Conservation (phyloP, 2,797 vertebrate genomes). For the Chelon auratus region DNA sequence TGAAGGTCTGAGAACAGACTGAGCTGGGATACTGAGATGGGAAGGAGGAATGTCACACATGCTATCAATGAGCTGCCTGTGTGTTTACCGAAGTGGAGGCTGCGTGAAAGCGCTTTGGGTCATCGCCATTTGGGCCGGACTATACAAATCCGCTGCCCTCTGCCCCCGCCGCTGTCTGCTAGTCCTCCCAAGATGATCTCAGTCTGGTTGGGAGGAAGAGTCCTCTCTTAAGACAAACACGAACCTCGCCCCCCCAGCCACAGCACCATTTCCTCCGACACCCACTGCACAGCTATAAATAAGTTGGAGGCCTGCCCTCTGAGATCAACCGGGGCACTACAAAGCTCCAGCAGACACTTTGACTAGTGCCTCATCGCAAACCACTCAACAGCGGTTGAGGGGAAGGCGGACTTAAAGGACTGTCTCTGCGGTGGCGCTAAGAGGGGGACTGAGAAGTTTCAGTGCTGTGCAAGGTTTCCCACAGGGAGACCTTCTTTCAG, state of each 20-base stretch:
- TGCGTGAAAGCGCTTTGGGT: conserved; percentile 66
- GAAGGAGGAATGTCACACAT: conserved; percentile 83
- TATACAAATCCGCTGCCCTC: conserved; percentile 47
- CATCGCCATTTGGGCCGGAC: conserved; percentile 63
- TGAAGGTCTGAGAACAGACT: conserved; percentile 58
- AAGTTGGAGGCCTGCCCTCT: conserved; percentile 65
- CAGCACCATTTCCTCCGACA: conserved; percentile 74
- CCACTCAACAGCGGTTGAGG: conserved; percentile 47
- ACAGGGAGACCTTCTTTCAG: not conserved
- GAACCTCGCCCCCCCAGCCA: conserved; percentile 54
- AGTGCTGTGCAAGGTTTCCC: not conserved
- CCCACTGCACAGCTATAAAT: conserved; percentile 75
- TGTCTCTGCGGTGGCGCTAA: conserved; percentile 27
- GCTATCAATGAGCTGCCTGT: conserved; percentile 77
- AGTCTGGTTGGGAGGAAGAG: conserved; percentile 61
- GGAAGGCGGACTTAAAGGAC: conserved; percentile 31
- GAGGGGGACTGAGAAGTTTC: conserved; percentile 20
- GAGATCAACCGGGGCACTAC: conserved; percentile 62
- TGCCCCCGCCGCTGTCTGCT: conserved; percentile 37
- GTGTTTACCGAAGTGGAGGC: conserved; percentile 76
- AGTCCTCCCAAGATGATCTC: conserved; percentile 50
- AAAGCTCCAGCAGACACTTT: conserved; percentile 61
- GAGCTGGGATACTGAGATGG: conserved; percentile 65
- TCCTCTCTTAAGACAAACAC: conserved; percentile 58
- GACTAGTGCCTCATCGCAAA: conserved; percentile 54